Base-by-base conservation (phyloP, 2,888 invertebrate species). In the Lymantria monacha region DNA sequence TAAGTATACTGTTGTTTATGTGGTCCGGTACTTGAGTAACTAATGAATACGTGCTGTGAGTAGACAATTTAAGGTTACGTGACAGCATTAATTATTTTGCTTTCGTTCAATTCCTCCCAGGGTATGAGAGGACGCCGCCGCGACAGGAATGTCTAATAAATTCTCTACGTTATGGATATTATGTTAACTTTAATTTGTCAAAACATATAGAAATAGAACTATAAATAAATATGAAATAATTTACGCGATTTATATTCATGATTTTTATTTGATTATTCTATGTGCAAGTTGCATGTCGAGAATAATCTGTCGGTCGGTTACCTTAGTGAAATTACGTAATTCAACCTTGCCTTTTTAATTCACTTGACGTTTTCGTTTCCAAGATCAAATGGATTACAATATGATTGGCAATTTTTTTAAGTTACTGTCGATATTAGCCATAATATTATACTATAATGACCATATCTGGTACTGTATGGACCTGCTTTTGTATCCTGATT, bases 41-140 rank as follows among this genome's bases (percentile, higher is more conserved):
- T 60, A 73, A 72, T 72, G 56, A 61, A 57, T 71, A 83, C 81
- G 77, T 72, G 74, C 59, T 61, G 55, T 58, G 83, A 83, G 81
- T 85, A 55, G 62, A 67, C 76, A 76, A 83, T 78, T 78, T 57
- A 49, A 63, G 46, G 72, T 82, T 82, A 83, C 83, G 85, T 85
- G 83, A 81, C 74, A 74, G 61, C 64, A 72, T 80, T 83, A 74
- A 79, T 75, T 75, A 77, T 75, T 69, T 73, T 70, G 63, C 76
- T 76, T 79, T 76, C 72, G 72, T 76, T 72, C 71, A 63, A 74
- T 76, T 44, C 52, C 41, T 63, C 49, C 42, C 50, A 62, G 50
- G 48, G 48, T 58, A 43, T 46, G 49, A 44, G 51, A 8, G 44
- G 54, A 49, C 56, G 55, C 48, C 52, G 22, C 5, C 3, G 30